Evolutionary conservation across 2,113 vertebrate genomes (phyloP).

Genomic region (Psilopogon haemacephalus): DNA sequence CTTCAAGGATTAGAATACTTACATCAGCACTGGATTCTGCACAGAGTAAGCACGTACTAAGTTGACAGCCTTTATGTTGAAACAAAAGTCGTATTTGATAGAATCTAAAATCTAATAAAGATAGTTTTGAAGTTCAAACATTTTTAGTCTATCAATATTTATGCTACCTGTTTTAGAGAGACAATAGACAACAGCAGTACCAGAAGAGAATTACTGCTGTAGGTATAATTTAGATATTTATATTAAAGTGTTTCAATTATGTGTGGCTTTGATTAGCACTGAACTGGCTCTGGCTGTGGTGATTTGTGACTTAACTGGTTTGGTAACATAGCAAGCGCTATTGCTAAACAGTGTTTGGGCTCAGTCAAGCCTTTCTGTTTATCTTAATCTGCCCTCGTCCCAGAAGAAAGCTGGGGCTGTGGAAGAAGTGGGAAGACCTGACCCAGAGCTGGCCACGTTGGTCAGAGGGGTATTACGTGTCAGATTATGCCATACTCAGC

Average conservation of each 20-base stretch:
- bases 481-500: no score
- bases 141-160: neutral
- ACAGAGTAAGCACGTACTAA: slow-evolving; percentile 83
- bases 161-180: neutral
- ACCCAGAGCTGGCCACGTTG: neutral
- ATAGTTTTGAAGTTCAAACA: neutral
- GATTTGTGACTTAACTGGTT: neutral
- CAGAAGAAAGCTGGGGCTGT: neutral
- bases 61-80: neutral
- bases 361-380: neutral
- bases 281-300: neutral
- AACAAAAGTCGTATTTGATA: neutral
- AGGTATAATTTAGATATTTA: neutral
- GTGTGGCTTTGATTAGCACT: neutral
- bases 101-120: neutral
- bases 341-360: neutral
- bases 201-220: neutral
- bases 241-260: neutral
- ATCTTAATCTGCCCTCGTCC: fast-evolving
- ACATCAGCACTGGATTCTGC: slow-evolving; percentile 94
- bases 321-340: fast-evolving
- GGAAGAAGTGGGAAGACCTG: neutral
- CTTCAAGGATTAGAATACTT: slow-evolving; percentile 96
- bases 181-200: neutral
- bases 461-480: no score